Conservation (phyloP, 2,888 invertebrate species). For the Piscicola geometra region DNA sequence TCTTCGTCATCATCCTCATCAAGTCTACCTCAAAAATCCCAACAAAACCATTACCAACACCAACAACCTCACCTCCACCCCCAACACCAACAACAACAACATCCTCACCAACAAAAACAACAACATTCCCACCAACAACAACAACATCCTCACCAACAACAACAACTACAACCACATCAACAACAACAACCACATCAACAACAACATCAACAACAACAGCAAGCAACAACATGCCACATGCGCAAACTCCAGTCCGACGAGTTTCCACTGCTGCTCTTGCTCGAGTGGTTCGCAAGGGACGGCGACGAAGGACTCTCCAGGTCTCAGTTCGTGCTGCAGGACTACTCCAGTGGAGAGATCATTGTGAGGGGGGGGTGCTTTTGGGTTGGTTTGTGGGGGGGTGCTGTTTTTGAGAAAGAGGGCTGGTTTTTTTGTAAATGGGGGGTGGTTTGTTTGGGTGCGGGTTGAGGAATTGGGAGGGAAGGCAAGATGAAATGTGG, state of each 20-base stretch:
- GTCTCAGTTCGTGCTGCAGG: slow-evolving; percentile 31
- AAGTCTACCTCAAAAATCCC: background rate
- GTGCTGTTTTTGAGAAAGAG: background rate
- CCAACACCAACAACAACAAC: background rate
- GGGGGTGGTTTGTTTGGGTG: background rate
- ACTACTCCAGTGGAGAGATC: slow-evolving; percentile 29
- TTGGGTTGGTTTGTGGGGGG: no score
- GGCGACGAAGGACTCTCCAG: slow-evolving; percentile 6
- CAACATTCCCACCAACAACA: background rate
- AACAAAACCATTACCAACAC: background rate
- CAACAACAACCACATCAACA: background rate
- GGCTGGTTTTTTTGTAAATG: background rate
- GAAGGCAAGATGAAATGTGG: background rate
- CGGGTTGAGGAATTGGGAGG: background rate
- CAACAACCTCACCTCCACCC: background rate
- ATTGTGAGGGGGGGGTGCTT: slow-evolving; percentile 4
- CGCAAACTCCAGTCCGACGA: slow-evolving; percentile 58
- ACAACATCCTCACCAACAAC: background rate
- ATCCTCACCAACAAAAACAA: background rate
- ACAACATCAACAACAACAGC: background rate
- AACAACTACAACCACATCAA: background rate
- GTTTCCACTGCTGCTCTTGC: slow-evolving; percentile 57
- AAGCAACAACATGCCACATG: slow-evolving; percentile 27
- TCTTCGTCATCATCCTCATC: no score
- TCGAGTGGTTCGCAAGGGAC: slow-evolving; percentile 56